Evolutionary conservation across 92 coral and sea anemone species (phyloP), one percentile per base, ranked within the genome.

Genomic region (Porites lobata): DNA sequence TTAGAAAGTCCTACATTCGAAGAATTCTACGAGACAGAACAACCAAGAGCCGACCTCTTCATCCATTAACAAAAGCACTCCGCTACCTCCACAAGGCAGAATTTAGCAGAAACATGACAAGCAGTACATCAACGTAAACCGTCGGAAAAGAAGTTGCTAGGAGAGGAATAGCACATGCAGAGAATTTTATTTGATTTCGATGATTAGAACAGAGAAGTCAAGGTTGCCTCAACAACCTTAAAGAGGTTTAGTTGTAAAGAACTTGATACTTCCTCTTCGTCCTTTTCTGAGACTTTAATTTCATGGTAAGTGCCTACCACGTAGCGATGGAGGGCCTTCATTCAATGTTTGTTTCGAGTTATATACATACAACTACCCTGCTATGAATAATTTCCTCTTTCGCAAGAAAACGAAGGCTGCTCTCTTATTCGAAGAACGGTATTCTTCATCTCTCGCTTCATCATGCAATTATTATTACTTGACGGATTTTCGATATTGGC

Each of bases 171-270:
- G 50, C 14, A n/a, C 76, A 61, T 17, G 91, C n/a, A 58, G 88
- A 75, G 91, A 72, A 88, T 88, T 69, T 82, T 26, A 52, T 32
- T 85, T 85, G 89, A 58, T 85, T 65, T 82, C 52, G 53, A 21
- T 61, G 72, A 73, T 73, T 50, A 50, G 62, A 75, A 10, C 71
- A 61, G 22, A 61, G 53, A 15, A 52, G 76, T 24, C 22, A 24
- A 47, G 63, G 87, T 84, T 75, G 87, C 87, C 80, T 84, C 81
- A 32, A 59, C 87, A 84, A 84, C 87, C 61, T 53, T 12, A 7
- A n/a, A 20, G 64, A 15, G 86, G 21, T 38, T 14, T 56, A 56
- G 61, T 56, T 22, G 62, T 62, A 17, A 62, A 62, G 66, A 62
- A 10, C 61, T 56, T 56, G 61, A 56, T 56, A 56, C 61, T 10